Conservation (phyloP, 2,888 invertebrate genomes). For the Ectropis crepuscularia region DNA sequence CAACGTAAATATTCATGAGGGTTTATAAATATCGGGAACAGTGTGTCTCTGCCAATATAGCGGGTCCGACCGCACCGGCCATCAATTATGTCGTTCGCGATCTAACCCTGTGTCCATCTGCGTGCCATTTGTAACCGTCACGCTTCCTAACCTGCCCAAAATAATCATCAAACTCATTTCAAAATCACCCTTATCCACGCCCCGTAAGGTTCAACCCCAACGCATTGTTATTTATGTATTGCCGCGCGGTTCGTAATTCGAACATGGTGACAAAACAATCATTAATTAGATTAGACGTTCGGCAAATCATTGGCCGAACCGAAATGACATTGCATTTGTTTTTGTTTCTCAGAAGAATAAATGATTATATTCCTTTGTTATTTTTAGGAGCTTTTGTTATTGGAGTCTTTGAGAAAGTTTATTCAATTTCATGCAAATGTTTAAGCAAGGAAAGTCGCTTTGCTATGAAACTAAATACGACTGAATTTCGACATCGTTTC, state of each 20-base stretch:
- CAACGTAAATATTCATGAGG: conserved; percentile 54
- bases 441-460: conserved; percentile 6
- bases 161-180: conserved; percentile 34
- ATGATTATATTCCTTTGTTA: conserved; percentile 34
- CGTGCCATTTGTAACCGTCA: conserved; percentile 74
- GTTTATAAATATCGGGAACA: conserved; percentile 50
- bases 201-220: conserved; percentile 38
- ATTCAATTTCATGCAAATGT: conserved; percentile 13
- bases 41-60: conserved; percentile 56
- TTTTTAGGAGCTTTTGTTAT: conserved; percentile 21
- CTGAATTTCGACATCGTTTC: conserved; percentile 1
- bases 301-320: conserved; percentile 67
- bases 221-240: conserved; percentile 40
- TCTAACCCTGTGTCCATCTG: conserved; percentile 77
- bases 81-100: conserved; percentile 76
- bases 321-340: conserved; percentile 62
- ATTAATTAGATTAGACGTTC: conserved; percentile 71
- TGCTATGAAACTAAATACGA: conserved; percentile 11
- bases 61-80: conserved; percentile 57
- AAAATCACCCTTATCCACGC: conserved; percentile 44
- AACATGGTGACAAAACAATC: conserved; percentile 70
- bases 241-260: conserved; percentile 61
- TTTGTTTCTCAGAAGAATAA: conserved; percentile 46
- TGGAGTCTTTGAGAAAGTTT: conserved; percentile 11
- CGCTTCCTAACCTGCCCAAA: conserved; percentile 51